Evolutionary conservation across 2,113 vertebrate species (phyloP).

Genomic region (Aleadryas rufinucha): DNA sequence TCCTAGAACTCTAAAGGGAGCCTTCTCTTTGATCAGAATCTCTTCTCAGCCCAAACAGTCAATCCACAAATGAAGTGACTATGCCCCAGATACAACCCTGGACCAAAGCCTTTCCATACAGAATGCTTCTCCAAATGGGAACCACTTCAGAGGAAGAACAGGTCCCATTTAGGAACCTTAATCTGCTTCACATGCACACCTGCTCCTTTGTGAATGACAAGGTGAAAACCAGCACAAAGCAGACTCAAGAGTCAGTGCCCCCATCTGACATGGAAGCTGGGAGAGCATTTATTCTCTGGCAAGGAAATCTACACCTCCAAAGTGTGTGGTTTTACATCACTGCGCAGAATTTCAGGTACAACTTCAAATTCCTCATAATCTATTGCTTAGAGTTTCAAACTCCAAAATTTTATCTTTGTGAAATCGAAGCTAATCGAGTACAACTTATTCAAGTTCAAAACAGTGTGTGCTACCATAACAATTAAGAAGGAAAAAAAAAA

Average conservation of each 20-base stretch:
- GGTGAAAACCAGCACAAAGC: background rate
- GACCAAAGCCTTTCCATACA: background rate
- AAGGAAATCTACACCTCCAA: background rate
- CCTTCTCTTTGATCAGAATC: background rate
- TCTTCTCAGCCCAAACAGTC: background rate
- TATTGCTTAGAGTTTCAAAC: background rate
- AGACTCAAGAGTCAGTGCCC: background rate
- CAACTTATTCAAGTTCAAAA: background rate
- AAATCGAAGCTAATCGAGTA: background rate
- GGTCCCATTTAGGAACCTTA: background rate
- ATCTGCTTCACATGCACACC: background rate
- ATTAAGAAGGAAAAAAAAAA: background rate
- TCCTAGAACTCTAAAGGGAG: background rate
- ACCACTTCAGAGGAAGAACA: background rate
- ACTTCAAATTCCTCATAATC: background rate
- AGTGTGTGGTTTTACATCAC: rapidly evolving
- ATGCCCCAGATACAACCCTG: background rate
- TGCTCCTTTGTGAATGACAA: background rate
- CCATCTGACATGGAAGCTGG: background rate
- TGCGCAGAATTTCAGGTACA: background rate
- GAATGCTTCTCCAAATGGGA: background rate
- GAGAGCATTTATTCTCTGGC: background rate
- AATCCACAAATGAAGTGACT: background rate
- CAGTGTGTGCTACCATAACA: background rate
- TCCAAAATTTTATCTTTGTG: background rate